phyloP scores from a whole-genome alignment of 2,888 invertebrate genomes.

The Nemurella pictetii region DNA sequence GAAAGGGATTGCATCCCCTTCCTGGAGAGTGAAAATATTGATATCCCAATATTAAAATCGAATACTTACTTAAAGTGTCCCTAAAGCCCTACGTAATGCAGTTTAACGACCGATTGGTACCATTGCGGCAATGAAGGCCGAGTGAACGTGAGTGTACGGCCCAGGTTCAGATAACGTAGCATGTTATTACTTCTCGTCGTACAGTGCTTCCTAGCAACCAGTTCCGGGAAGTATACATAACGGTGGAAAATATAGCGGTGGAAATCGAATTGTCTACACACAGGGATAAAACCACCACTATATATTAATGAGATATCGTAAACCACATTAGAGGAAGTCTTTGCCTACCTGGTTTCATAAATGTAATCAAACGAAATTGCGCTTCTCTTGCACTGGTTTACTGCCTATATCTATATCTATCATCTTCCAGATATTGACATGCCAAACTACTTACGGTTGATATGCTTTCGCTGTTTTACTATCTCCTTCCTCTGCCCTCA shows the following conservation, averaged over 20 bases:
- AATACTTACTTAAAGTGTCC: too few relatives aligned
- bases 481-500: not conserved
- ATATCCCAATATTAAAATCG: too few relatives aligned
- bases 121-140: not conserved
- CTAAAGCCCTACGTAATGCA: too few relatives aligned
- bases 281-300: not conserved
- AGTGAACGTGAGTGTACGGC: not conserved
- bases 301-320: not conserved
- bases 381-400: not conserved
- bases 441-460: too few relatives aligned
- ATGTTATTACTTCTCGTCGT: not conserved
- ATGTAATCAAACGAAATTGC: not conserved
- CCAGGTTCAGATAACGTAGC: not conserved
- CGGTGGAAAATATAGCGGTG: not conserved
- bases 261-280: not conserved
- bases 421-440: not conserved
- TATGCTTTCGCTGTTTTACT: not conserved
- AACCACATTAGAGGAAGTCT: not conserved
- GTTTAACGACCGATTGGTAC: not conserved
- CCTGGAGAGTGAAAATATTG: too few relatives aligned
- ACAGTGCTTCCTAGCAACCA: not conserved
- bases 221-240: not conserved
- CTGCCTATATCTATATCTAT: too few relatives aligned
- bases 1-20: too few relatives aligned
- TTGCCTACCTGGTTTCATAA: not conserved